Evolutionary conservation across 2,797 vertebrate species (phyloP), one percentile per base, ranked within the genome.

Genomic region (Chaenodraco wilsoni): DNA sequence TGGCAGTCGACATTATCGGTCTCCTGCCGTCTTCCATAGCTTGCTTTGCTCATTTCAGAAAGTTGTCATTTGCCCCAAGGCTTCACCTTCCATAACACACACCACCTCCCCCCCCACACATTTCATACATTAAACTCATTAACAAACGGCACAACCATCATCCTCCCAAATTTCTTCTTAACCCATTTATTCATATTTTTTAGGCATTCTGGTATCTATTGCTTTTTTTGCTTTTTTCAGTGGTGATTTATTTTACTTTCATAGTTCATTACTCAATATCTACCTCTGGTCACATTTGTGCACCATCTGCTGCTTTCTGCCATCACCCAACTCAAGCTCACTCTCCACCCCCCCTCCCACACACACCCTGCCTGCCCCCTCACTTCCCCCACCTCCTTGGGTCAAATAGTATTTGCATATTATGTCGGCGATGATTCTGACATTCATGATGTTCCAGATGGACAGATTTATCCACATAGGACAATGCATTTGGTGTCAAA

Each of bases 231-330:
- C 43, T 16, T 2, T 64, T 72, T 56, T 46, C 9, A 67, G 27
- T 49, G 23, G 49, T 65, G 31, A 60, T 16, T 40, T 5, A 58
- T 16, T 65, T 75, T 56, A 45, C 59, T 68, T 78, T 76, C 52
- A 63, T 27, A 60, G 61, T 77, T 67, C 41, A 74, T 86, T 62
- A 65, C 74, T 82, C 23, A n/a, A 46, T 43, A 74, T 72, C 70
- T 44, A 65, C 65, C 61, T 68, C 62, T 52, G 65, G 40, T 81
- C 76, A 79, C 69, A 64, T 84, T 85, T 82, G 75, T 92, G 84
- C 87, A 84, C 82, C 88, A 89, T 84, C 87, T 81, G 89, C 90
- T 92, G 84, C 88, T 91, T 91, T 76, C 85, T 90, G 91, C 91
- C 76, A 81, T 90, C 85, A 88, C 81, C 84, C 86, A 66, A 80